Conservation (phyloP, 2,113 vertebrate species). For the Nyctibius bracteatus region DNA sequence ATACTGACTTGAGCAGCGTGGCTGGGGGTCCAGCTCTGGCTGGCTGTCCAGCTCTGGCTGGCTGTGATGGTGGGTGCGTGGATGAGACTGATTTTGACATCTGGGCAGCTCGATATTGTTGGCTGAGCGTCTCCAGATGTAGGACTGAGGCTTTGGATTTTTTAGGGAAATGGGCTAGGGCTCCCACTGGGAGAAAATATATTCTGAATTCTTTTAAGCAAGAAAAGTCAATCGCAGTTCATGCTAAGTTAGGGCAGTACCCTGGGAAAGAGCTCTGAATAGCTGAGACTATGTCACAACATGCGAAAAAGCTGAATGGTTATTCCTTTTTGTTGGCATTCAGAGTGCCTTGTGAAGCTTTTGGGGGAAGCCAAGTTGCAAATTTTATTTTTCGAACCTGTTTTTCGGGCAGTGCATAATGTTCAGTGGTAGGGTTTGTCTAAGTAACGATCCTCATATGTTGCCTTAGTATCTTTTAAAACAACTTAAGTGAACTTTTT, state of each 20-base stretch:
- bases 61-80: background rate
- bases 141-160: background rate
- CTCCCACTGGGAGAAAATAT: constrained; percentile 15
- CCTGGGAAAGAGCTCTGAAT: constrained; percentile 20
- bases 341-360: background rate
- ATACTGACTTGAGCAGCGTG: background rate
- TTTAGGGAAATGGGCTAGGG: background rate
- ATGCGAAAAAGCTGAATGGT: background rate
- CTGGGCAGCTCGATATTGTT: background rate
- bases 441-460: background rate
- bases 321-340: background rate
- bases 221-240: background rate
- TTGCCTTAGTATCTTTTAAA: background rate
- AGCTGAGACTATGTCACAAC: background rate
- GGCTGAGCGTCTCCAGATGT: background rate
- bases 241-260: background rate
- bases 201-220: background rate
- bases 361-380: background rate
- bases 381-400: background rate
- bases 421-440: background rate
- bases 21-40: background rate
- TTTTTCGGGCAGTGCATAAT: background rate
- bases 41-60: background rate
- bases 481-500: background rate
- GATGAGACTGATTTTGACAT: background rate